Evolutionary conservation across 2,797 vertebrate genomes (phyloP).

Genomic region (Megaceryle alcyon): DNA sequence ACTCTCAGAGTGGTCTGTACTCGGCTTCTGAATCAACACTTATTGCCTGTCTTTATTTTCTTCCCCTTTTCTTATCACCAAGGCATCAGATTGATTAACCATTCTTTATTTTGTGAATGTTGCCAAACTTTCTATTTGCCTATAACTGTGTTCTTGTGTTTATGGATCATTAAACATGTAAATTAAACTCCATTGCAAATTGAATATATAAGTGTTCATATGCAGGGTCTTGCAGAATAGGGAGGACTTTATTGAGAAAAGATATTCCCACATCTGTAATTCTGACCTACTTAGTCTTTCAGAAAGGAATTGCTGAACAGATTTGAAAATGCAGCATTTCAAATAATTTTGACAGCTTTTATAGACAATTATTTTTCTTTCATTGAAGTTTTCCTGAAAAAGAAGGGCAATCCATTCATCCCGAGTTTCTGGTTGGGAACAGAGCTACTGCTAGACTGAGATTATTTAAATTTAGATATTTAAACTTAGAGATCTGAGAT

Average conservation of each 20-base stretch:
- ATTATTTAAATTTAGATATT: not conserved
- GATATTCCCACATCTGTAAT: conserved; percentile 51
- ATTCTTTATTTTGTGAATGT: not conserved
- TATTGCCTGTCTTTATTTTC: not conserved
- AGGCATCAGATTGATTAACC: conserved; percentile 18
- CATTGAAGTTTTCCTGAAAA: not conserved
- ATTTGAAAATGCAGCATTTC: conserved; percentile 57
- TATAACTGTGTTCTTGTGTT: conserved; percentile 42
- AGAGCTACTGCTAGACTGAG: not conserved
- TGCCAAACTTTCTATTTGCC: conserved; percentile 37
- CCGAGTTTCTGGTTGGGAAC: not conserved
- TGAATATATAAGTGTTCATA: conserved; percentile 22
- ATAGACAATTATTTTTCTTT: conserved; percentile 16
- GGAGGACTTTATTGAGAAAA: conserved; percentile 35
- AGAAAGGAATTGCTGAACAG: conserved; percentile 56
- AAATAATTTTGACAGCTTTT: conserved; percentile 47
- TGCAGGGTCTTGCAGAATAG: conserved; percentile 25
- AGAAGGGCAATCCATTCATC: not conserved
- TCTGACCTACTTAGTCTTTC: conserved; percentile 52
- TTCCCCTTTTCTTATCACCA: not conserved
- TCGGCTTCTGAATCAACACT: not conserved
- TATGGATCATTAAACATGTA: conserved; percentile 54
- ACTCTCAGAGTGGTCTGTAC: not conserved
- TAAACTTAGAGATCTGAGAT: not conserved
- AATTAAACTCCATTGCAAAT: conserved; percentile 57